Evolutionary conservation across 2,113 vertebrate genomes (phyloP).

Genomic region (Clinocottus analis): DNA sequence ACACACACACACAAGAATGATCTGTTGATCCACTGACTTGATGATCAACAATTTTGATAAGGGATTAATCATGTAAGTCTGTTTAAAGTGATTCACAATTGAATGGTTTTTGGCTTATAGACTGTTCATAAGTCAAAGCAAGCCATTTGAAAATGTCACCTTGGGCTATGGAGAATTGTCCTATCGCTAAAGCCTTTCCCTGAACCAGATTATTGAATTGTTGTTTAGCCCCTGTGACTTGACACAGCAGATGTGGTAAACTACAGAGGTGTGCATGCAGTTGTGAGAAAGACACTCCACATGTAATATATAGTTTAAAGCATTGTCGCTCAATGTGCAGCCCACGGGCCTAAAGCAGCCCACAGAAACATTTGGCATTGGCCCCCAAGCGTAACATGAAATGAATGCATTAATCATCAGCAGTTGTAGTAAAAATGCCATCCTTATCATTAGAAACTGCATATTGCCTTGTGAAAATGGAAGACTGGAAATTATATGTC

Average conservation of each 20-base stretch:
- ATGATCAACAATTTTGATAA: constrained; percentile 1
- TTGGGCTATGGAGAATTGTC: background rate
- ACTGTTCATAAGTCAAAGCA: background rate
- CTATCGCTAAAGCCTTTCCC: background rate
- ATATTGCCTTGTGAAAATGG: background rate
- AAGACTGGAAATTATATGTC: background rate
- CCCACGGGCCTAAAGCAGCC: too few species aligned
- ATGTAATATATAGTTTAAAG: background rate
- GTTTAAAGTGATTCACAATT: background rate
- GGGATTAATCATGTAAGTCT: background rate
- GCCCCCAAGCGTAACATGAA: too few species aligned
- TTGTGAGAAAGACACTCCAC: background rate
- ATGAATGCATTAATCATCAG: background rate
- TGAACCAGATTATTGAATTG: background rate
- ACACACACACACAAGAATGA: background rate
- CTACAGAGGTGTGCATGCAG: background rate
- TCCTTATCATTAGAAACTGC: background rate
- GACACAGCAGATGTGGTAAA: background rate
- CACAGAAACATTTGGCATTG: too few species aligned
- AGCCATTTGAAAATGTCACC: constrained; percentile 2
- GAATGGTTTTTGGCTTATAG: background rate
- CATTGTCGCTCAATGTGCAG: too few species aligned
- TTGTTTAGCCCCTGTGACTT: background rate
- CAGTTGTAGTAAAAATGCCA: background rate
- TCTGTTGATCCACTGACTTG: background rate